Evolutionary conservation across 2,888 invertebrate species (phyloP), one percentile per base, ranked within the genome.

Genomic region (Nemotelus nigrinus): DNA sequence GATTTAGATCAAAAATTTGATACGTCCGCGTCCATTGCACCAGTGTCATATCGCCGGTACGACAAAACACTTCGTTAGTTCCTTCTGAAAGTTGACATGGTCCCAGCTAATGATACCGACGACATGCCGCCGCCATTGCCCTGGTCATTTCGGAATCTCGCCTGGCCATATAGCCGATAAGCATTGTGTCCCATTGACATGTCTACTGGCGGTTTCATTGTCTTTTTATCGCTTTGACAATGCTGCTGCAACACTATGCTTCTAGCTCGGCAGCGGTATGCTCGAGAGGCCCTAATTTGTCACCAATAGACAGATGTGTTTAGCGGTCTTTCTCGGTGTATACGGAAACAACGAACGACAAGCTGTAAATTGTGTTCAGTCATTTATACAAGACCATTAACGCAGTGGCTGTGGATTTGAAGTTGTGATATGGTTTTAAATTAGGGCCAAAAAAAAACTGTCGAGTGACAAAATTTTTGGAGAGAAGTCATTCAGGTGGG

Each of bases 1-100:
- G 80, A 81, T 82, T 81, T 81, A 48, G 70, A 78, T 79, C 79
- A 43, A 79, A 71, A 79, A 79, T 79, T 76, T 76, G 77, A 79
- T 68, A 76, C 78, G 47, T 47, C 39, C 7, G 8, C 70, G 53
- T 63, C 63, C 25, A 25, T 25, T 25, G 25, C 25, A 25, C 25
- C 25, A 25, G 25, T 25, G 25, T 63, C 63, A 41, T 43, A 70
- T 43, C 53, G 58, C n/a, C 50, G 50, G 50, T 8, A 41, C 53
- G 4, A 70, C 70, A 70, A 70, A 70, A 70, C 70, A 70, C 70
- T 70, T 53, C 39, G 70, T 25, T 70, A 50, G 53, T 8, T 43
- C 7, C 45, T 8, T 5, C 10, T 43, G 50, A 48, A 48, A 39
- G 41, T 25, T 10, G 50, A 39, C 7, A 41, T 39, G 50, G 67